Evolutionary conservation across 2,113 vertebrate species (phyloP).

Genomic region (Laticauda colubrina): DNA sequence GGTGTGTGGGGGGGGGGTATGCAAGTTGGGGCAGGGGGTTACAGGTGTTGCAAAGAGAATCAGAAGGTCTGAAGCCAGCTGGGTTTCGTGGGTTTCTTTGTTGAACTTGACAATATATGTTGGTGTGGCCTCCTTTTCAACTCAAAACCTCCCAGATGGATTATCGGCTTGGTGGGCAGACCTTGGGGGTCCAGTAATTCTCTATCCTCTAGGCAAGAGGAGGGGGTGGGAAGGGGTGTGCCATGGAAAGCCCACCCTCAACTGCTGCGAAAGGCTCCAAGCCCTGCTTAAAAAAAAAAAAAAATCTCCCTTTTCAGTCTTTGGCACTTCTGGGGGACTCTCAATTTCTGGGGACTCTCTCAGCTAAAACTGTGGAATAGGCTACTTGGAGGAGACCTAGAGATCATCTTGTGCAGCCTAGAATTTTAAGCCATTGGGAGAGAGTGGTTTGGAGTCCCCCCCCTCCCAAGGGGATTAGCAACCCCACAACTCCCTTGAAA

Average conservation of each 20-base stretch:
- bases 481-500: background rate
- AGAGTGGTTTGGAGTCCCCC: background rate
- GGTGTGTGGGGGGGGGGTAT: fast-evolving
- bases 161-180: background rate
- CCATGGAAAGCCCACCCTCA: background rate
- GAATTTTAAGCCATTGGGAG: background rate
- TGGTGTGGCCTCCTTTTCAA: background rate
- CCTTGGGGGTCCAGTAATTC: background rate
- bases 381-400: background rate
- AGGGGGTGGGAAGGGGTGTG: background rate
- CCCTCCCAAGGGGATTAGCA: background rate
- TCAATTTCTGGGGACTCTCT: background rate
- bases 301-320: background rate
- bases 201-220: background rate
- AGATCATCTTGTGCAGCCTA: background rate
- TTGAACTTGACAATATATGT: background rate
- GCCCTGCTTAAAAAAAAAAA: background rate
- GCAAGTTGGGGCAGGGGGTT: background rate
- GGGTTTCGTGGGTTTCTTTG: background rate
- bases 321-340: too few relatives aligned
- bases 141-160: too few relatives aligned
- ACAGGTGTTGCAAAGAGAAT: background rate
- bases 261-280: too few relatives aligned
- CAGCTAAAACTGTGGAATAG: background rate
- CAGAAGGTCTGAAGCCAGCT: background rate